phyloP scores from a whole-genome alignment of 2,797 vertebrate species.

The Melanitta fusca region DNA sequence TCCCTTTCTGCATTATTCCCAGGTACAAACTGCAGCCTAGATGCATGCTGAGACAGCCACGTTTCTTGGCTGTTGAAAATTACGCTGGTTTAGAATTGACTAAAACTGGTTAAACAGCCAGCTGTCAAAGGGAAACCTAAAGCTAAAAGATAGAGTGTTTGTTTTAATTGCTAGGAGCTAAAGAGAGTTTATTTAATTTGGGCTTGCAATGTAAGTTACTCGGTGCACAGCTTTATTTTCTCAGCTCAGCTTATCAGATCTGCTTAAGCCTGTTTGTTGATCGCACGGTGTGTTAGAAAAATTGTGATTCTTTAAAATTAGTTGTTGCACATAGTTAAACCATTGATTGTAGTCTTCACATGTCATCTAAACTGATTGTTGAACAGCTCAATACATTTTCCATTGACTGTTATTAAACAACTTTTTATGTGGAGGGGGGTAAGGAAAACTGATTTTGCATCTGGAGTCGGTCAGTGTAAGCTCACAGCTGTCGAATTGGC shows the following conservation, averaged over 20 bases:
- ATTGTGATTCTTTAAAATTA: not conserved
- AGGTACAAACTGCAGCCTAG: not conserved
- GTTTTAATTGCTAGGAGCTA: not conserved
- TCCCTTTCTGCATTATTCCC: not conserved
- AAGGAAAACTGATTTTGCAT: not conserved
- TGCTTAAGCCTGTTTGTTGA: not conserved
- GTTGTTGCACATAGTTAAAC: not conserved
- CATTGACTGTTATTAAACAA: not conserved
- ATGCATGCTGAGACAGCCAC: not conserved
- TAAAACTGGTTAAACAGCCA: not conserved
- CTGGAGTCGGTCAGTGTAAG: not conserved
- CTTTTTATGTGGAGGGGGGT: not conserved
- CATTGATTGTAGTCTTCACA: not conserved
- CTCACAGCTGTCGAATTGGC: not conserved
- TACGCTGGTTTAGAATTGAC: not conserved
- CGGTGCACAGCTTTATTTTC: constrained; percentile 7
- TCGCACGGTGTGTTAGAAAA: not conserved
- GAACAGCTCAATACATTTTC: not conserved
- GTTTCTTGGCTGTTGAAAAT: not conserved
- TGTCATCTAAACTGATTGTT: not conserved
- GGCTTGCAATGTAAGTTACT: not conserved
- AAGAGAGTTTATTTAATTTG: not conserved
- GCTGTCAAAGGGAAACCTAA: not conserved
- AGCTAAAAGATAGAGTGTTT: not conserved
- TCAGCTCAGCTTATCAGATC: not conserved